Percentiles rank a stretch among this genome's conserved stretches.
Evolutionary conservation across 1,140 invertebrate genomes (phyloP).

Genomic region (Alviniconcha marisindica): DNA sequence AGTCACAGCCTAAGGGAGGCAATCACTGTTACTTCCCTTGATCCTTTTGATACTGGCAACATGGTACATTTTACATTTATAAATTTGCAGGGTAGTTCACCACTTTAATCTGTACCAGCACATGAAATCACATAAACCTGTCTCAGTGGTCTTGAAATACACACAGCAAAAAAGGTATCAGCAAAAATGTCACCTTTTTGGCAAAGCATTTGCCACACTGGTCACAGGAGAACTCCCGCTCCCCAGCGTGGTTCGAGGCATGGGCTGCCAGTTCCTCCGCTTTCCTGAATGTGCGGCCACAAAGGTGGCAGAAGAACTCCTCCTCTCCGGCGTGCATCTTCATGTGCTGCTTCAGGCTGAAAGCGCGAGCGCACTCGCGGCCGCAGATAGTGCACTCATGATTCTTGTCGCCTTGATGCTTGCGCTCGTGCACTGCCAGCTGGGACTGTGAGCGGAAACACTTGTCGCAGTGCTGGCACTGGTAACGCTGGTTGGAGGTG

Average conservation of each 20-base stretch:
- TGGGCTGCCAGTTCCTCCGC: slow-evolving; percentile 46
- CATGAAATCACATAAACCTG: too few species aligned
- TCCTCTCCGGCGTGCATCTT: slow-evolving; percentile 44
- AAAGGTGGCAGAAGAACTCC: slow-evolving; percentile 42
- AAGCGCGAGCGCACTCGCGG: slow-evolving; percentile 44
- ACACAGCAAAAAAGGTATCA: too few species aligned
- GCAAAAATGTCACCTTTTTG: slow-evolving; percentile 27
- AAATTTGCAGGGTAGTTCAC: too few species aligned
- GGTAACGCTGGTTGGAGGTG: slow-evolving; percentile 44
- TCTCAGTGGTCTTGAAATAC: too few species aligned
- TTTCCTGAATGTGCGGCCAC: slow-evolving; percentile 44
- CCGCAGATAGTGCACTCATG: slow-evolving; percentile 48
- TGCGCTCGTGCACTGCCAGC: slow-evolving; percentile 44
- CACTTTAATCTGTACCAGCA: too few species aligned
- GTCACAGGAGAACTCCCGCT: slow-evolving; percentile 41
- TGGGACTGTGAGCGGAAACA: slow-evolving; percentile 46
- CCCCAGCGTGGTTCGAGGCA: slow-evolving; percentile 37
- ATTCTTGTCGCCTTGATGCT: slow-evolving; percentile 43
- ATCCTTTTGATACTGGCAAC: too few species aligned
- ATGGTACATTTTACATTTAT: too few species aligned
- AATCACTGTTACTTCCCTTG: too few species aligned
- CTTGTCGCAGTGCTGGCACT: slow-evolving; percentile 46
- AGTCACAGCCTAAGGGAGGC: too few species aligned
- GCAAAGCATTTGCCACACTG: slow-evolving; percentile 48
- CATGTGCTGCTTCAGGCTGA: slow-evolving; percentile 40